These are phyloP conservation scores for Cephus cinctus DNA, from an alignment of 1,140 invertebrate genomes.

Conservation along the genomic window DNA sequence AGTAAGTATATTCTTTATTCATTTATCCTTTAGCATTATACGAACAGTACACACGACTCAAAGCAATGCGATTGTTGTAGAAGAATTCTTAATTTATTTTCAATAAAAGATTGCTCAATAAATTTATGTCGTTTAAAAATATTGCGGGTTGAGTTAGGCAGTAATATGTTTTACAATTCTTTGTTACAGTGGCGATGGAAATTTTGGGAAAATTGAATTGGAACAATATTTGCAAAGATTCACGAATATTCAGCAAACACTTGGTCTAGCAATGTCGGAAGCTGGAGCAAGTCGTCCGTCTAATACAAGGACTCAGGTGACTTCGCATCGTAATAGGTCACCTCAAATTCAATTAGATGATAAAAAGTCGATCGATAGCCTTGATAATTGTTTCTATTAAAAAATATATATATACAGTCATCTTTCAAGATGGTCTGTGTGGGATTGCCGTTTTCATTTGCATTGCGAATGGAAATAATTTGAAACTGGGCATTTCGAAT, in stretches of 20 bases:
- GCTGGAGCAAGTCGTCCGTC: conserved; percentile 16
- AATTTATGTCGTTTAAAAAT: too few species aligned
- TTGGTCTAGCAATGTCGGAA: conserved; percentile 24
- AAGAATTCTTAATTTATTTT: too few species aligned
- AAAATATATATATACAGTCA: conserved; percentile 11
- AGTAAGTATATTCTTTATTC: conserved; percentile 19
- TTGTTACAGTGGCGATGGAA: conserved; percentile 21
- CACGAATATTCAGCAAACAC: conserved; percentile 20
- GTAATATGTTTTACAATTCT: too few species aligned
- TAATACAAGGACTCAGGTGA: neutral
- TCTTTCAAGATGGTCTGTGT: conserved; percentile 9
- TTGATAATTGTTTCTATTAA: conserved; percentile 2
- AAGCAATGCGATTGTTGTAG: too few species aligned
- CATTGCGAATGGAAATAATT: conserved; percentile 12
- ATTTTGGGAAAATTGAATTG: conserved; percentile 12
- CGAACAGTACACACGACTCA: neutral
- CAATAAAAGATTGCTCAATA: too few species aligned
- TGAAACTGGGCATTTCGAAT: conserved; percentile 32
- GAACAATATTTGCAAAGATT: conserved; percentile 21
- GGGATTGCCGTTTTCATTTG: conserved; percentile 25
- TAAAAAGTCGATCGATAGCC: neutral
- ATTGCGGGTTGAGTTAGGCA: neutral
- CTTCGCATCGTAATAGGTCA: neutral
- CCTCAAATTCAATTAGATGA: neutral
- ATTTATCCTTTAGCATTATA: neutral